These are phyloP conservation scores for Musca vetustissima DNA, from an alignment of 1,140 invertebrate genomes.

Conservation along the genomic window DNA sequence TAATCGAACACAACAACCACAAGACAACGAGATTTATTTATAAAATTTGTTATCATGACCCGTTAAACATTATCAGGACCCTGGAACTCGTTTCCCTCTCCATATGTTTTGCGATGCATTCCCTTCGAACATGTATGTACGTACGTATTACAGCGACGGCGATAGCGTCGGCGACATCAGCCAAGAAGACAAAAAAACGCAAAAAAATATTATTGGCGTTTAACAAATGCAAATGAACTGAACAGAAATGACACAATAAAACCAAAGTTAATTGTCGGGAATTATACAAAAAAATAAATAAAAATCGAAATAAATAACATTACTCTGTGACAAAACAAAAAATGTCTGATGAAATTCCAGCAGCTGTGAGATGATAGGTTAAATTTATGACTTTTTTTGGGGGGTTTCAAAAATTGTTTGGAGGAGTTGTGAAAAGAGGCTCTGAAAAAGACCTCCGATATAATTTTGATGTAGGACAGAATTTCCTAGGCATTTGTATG, in stretches of 20 bases:
- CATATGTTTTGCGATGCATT: neutral
- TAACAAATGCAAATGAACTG: slow-evolving; percentile 13
- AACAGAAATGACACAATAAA: neutral
- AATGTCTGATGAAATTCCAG: slow-evolving; percentile 2
- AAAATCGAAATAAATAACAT: neutral
- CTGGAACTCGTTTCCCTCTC: slow-evolving; percentile 19
- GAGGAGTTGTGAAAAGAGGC: too few relatives aligned
- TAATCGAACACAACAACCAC: too few relatives aligned
- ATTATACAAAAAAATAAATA: neutral
- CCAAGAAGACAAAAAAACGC: too few relatives aligned
- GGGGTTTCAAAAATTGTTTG: too few relatives aligned
- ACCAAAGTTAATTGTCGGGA: neutral
- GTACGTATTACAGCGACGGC: neutral
- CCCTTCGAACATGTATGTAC: neutral
- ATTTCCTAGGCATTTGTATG: too few relatives aligned
- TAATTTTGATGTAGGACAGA: too few relatives aligned
- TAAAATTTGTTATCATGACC: slow-evolving; percentile 31
- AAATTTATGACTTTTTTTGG: too few relatives aligned
- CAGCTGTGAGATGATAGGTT: too few relatives aligned
- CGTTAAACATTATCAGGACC: slow-evolving; percentile 32
- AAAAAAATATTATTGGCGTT: neutral
- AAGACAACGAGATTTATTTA: slow-evolving; percentile 29
- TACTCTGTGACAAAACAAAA: too few relatives aligned
- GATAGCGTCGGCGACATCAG: neutral
- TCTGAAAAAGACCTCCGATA: too few relatives aligned